These are phyloP conservation scores for Crypturellus tataupa DNA, from an alignment of 2,797 vertebrate species.

Conservation along the genomic window DNA sequence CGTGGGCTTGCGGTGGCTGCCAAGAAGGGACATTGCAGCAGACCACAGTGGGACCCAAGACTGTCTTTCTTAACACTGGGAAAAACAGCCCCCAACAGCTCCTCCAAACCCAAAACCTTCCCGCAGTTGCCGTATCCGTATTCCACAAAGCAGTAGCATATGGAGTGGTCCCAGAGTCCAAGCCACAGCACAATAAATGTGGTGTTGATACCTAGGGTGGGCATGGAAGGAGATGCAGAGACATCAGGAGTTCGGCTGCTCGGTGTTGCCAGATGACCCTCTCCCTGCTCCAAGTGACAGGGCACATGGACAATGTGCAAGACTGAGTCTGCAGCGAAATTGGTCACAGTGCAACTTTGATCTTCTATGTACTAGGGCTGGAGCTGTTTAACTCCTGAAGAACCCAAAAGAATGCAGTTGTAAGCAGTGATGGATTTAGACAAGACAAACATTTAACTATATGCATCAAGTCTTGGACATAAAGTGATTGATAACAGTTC, in stretches of 20 bases:
- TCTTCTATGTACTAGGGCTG: background rate
- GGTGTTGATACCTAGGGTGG: too few species aligned
- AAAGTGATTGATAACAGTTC: background rate
- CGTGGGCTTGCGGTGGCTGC: background rate
- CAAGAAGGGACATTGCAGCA: background rate
- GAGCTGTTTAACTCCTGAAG: background rate
- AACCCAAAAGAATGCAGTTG: background rate
- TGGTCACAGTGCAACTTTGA: background rate
- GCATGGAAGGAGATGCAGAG: background rate
- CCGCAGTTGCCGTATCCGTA: background rate
- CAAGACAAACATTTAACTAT: background rate
- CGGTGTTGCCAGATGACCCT: background rate
- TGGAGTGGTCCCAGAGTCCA: background rate
- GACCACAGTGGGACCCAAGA: background rate
- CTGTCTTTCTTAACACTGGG: background rate
- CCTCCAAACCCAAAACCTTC: background rate
- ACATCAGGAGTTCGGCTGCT: fast-evolving
- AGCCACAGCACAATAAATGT: background rate
- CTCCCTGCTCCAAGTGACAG: background rate
- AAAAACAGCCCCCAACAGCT: fast-evolving
- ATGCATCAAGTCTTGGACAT: background rate
- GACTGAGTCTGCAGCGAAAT: background rate
- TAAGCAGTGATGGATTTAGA: background rate
- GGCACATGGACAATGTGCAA: background rate
- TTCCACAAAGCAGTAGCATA: background rate